A percentile compares a stretch with the other conserved stretches of the same genome.
phyloP scores from a whole-genome alignment of 2,797 vertebrate genomes.

The Loriculus beryllinus region DNA sequence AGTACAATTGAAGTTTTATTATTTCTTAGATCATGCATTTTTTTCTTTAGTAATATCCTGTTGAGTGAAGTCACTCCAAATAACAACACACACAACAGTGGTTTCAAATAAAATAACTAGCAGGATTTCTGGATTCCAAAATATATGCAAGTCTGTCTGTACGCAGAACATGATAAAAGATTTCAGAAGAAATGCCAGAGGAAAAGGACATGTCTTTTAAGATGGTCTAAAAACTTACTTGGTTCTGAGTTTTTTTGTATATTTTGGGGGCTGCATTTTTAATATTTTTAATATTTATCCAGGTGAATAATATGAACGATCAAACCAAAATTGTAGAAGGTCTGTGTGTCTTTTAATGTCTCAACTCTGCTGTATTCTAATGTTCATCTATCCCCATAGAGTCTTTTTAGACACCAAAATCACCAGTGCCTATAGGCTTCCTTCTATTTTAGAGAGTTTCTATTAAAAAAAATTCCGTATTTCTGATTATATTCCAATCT shows the following conservation, averaged over 20 bases:
- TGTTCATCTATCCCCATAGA: not conserved
- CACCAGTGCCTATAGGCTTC: not conserved
- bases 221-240: not conserved
- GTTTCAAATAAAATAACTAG: not conserved
- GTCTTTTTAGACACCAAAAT: not conserved
- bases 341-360: not conserved
- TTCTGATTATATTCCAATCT: slow-evolving; percentile 20
- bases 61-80: not conserved
- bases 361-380: slow-evolving; percentile 7
- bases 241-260: not conserved
- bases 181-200: not conserved
- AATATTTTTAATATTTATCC: not conserved
- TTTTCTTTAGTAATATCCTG: not conserved
- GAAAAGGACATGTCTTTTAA: not conserved
- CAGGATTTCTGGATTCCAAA: not conserved
- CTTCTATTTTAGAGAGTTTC: not conserved
- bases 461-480: not conserved
- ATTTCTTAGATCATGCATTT: not conserved
- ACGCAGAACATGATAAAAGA: not conserved
- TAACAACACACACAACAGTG: not conserved
- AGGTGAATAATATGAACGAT: not conserved
- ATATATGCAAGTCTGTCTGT: not conserved
- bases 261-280: not conserved
- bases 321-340: not conserved
- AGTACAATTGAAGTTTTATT: not conserved